phyloP scores from a whole-genome alignment of 2,888 invertebrate species.

The Uloborus plumipes region DNA sequence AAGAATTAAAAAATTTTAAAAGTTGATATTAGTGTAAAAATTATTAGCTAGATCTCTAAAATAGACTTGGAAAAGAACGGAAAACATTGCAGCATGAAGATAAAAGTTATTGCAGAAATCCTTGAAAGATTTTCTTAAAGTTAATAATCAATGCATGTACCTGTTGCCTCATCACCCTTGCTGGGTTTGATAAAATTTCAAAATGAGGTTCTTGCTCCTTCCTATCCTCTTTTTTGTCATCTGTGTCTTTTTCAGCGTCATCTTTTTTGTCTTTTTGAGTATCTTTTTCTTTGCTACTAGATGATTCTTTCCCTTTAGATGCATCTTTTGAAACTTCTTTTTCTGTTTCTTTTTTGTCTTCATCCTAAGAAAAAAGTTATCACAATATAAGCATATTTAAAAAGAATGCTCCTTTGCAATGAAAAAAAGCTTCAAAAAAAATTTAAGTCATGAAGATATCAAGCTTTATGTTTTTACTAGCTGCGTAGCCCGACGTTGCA shows the following conservation, averaged over 20 bases:
- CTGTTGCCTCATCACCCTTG: slow-evolving; percentile 93
- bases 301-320: slow-evolving; percentile 70
- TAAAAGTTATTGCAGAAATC: background rate
- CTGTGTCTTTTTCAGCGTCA: slow-evolving; percentile 67
- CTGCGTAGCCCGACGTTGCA: no score
- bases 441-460: no score
- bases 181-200: slow-evolving; percentile 94
- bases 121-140: slow-evolving; percentile 3
- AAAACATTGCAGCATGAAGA: no score
- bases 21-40: no score
- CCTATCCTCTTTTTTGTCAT: slow-evolving; percentile 75
- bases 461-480: no score
- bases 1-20: no score
- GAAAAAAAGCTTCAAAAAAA: no score
- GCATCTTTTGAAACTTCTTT: slow-evolving; percentile 72
- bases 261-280: slow-evolving; percentile 71
- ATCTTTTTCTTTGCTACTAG: slow-evolving; percentile 70
- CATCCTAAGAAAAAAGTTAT: slow-evolving; percentile 48
- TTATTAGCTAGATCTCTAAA: no score
- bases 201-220: slow-evolving; percentile 85
- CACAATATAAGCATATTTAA: no score
- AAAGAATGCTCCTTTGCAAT: no score
- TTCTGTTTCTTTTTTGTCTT: slow-evolving; percentile 74
- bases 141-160: slow-evolving; percentile 66
- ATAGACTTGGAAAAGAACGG: no score